Evolutionary conservation across 2,113 vertebrate genomes (phyloP).

Genomic region (Saguinus imperator): DNA sequence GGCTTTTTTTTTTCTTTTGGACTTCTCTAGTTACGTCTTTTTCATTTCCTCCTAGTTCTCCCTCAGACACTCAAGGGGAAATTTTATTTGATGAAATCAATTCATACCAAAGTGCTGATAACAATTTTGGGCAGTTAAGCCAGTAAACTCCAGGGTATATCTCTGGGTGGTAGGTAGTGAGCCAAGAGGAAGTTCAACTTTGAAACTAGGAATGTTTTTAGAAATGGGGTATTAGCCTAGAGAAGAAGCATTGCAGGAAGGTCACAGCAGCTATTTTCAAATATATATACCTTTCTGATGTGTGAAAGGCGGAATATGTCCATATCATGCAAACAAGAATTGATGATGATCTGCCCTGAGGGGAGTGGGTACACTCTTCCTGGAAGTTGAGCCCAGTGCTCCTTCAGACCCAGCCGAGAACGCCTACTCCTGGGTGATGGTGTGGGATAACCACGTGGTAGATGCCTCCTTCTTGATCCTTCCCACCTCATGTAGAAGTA

Average conservation of each 20-base stretch:
- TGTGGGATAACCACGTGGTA: background rate
- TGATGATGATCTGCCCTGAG: background rate
- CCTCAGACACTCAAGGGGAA: background rate
- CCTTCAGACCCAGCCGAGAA: background rate
- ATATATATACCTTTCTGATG: background rate
- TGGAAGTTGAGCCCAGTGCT: background rate
- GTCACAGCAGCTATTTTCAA: background rate
- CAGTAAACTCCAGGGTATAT: background rate
- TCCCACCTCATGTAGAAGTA: background rate
- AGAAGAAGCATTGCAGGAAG: background rate
- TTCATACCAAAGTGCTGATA: background rate
- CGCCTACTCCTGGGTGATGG: background rate
- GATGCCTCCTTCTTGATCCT: background rate
- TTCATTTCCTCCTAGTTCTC: background rate
- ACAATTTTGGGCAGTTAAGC: background rate
- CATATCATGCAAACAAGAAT: background rate
- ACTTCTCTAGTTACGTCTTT: background rate
- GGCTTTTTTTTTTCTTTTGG: background rate
- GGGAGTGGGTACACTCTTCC: background rate
- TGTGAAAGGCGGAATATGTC: background rate
- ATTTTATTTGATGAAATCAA: conserved; percentile 28
- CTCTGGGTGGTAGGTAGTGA: background rate
- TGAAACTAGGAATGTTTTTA: background rate
- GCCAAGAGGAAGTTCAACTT: conserved; percentile 25
- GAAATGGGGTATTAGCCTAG: background rate